Percentiles rank a stretch among this genome's conserved stretches.
These are phyloP conservation scores for Aporrectodea caliginosa DNA, from an alignment of 1,140 invertebrate species.

Conservation along the genomic window DNA sequence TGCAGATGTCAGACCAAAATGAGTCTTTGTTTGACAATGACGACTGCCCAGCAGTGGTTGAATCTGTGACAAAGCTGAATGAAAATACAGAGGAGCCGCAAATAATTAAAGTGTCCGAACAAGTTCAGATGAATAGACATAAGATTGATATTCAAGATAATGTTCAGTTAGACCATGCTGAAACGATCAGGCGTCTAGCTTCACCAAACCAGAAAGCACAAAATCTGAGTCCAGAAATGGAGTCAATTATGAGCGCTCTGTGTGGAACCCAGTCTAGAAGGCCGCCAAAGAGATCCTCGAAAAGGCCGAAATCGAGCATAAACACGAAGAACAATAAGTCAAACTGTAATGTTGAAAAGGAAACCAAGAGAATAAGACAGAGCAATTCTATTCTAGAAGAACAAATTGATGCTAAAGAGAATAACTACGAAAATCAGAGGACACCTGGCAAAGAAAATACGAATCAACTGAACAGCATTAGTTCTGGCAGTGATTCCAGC, in stretches of 20 bases:
- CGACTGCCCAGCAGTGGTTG: too few species aligned
- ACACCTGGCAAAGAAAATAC: background rate
- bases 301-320: background rate
- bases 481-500: slow-evolving; percentile 36
- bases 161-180: too few species aligned
- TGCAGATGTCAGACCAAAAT: background rate
- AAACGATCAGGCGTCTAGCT: too few species aligned
- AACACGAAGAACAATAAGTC: background rate
- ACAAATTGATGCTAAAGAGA: too few species aligned
- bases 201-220: background rate
- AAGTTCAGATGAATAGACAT: too few species aligned
- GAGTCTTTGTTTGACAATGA: too few species aligned
- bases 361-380: background rate
- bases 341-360: background rate
- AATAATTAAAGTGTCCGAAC: too few species aligned
- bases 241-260: background rate
- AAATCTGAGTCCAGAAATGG: background rate
- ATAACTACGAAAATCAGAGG: background rate
- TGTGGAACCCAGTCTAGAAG: background rate
- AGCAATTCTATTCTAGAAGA: too few species aligned
- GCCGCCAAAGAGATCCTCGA: background rate
- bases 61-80: too few species aligned
- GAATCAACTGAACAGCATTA: slow-evolving; percentile 29
- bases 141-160: too few species aligned
- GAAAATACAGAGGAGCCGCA: too few species aligned